Percentiles rank a stretch among this genome's conserved stretches.
phyloP scores from a whole-genome alignment of 2,888 invertebrate species.

The Luperina nickerlii region DNA sequence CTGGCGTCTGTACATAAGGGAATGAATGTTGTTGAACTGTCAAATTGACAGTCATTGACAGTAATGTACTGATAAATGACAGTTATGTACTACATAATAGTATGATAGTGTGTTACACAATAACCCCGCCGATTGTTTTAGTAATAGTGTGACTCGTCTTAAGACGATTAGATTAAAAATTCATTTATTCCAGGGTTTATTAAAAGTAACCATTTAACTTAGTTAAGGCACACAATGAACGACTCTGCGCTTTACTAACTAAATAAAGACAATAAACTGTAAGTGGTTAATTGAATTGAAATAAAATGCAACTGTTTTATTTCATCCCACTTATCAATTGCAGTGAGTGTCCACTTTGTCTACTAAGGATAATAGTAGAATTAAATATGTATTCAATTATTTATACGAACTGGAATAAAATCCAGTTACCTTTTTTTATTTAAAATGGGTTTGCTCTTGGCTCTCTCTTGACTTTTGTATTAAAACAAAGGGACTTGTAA shows the following conservation, averaged over 20 bases:
- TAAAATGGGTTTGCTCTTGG: no score
- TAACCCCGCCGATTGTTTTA: no score
- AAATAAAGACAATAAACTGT: neutral
- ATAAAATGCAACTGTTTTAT: conserved; percentile 7
- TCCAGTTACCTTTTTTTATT: neutral
- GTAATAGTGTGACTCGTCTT: neutral
- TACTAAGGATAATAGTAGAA: neutral
- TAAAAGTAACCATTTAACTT: neutral
- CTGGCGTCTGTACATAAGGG: no score
- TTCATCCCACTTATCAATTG: conserved; percentile 9
- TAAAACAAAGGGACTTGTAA: no score
- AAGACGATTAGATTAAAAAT: neutral
- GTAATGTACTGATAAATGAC: no score
- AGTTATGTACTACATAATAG: no score
- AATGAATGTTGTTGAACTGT: no score
- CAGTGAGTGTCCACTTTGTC: conserved; percentile 3
- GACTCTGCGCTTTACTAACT: neutral
- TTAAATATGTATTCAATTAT: conserved; percentile 29
- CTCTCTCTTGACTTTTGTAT: conserved; percentile 7
- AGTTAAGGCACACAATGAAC: neutral
- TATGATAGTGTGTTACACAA: no score
- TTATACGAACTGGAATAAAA: conserved; percentile 13
- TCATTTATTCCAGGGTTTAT: neutral
- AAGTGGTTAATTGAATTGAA: conserved; percentile 2
- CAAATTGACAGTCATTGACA: no score